Conservation (phyloP, 2,888 invertebrate species). For the Rapana venosa region DNA sequence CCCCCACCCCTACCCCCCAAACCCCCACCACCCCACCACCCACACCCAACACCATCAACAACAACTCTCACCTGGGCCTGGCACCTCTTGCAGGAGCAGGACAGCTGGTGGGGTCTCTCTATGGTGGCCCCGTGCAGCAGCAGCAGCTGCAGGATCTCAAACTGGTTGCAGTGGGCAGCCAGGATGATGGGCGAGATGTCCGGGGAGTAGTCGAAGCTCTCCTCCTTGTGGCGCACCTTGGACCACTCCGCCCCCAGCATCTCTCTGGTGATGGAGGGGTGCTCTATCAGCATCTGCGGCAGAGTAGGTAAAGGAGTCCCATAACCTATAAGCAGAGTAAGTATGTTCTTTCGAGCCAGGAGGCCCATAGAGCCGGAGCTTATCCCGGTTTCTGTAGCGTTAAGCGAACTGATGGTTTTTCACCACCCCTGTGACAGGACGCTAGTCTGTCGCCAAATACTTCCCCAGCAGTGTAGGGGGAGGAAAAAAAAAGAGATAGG, state of each 20-base stretch:
- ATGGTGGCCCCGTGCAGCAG: constrained; percentile 79
- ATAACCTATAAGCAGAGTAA: no score
- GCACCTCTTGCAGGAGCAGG: constrained; percentile 79
- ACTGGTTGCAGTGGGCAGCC: constrained; percentile 81
- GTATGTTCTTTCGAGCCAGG: no score
- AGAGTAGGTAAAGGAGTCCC: no score
- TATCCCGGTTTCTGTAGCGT: no score
- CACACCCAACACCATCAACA: no score
- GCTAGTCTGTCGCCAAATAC: no score
- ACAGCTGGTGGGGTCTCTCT: constrained; percentile 78
- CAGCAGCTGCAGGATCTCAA: constrained; percentile 81
- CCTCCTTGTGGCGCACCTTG: constrained; percentile 76
- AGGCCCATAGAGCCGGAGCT: no score
- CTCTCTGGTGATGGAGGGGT: constrained; percentile 79
- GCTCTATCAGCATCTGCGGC: constrained; percentile 80
- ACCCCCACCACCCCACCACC: no score
- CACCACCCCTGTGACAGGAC: no score
- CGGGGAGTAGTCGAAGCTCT: constrained; percentile 81
- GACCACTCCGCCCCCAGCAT: constrained; percentile 81
- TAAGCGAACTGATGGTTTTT: no score
- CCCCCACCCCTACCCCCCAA: no score
- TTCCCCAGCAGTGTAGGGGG: no score
- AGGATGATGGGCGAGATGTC: constrained; percentile 80
- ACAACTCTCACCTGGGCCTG: constrained; percentile 59
- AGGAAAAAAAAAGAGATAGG: neutral